Conservation (phyloP, 2,113 vertebrate genomes). For the Parus major region DNA sequence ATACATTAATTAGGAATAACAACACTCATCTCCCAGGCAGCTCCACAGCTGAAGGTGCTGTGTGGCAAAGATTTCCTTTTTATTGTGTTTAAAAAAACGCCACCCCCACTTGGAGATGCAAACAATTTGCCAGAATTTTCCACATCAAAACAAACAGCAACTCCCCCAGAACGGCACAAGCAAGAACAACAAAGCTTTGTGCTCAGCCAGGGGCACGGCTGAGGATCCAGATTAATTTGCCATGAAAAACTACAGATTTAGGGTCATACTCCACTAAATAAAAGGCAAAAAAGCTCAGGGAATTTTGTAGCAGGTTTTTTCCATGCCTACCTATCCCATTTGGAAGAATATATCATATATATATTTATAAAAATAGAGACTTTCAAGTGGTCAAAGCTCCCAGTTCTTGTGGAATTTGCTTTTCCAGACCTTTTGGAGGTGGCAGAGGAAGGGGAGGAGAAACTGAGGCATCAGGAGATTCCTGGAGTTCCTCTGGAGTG, state of each 20-base stretch:
- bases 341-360: background rate
- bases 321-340: background rate
- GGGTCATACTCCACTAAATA: background rate
- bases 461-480: background rate
- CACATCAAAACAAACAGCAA: background rate
- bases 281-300: background rate
- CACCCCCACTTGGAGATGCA: background rate
- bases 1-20: background rate
- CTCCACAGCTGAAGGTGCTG: background rate
- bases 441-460: background rate
- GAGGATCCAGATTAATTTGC: background rate
- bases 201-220: background rate
- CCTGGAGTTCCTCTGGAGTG: background rate
- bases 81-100: background rate
- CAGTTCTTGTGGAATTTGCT: background rate
- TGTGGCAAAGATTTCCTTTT: background rate
- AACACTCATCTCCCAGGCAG: background rate
- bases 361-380: background rate
- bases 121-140: background rate
- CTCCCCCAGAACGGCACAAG: background rate
- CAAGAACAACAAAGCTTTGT: background rate
- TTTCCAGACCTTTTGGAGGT: background rate
- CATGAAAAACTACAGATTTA: background rate
- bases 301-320: background rate
- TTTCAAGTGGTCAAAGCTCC: background rate